A percentile compares a stretch with the other conserved stretches of the same genome.
These are phyloP conservation scores for Camponotus floridanus DNA, from an alignment of 1,140 invertebrate species.

Conservation along the genomic window DNA sequence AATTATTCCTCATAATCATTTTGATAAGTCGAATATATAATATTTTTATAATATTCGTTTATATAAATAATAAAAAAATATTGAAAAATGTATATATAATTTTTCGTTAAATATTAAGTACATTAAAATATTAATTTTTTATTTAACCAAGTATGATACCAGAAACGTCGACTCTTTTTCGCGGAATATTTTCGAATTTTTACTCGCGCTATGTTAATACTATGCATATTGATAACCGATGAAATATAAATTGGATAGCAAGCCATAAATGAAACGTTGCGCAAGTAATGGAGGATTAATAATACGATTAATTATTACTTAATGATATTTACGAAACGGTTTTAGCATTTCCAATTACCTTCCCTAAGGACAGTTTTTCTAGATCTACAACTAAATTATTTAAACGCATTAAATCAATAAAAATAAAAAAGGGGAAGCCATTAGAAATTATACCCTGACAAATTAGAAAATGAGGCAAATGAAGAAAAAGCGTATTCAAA, in stretches of 20 bases:
- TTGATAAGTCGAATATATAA: no score
- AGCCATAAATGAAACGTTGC: neutral
- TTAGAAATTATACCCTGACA: neutral
- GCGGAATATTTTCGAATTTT: neutral
- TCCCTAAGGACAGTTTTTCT: neutral
- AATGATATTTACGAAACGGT: neutral
- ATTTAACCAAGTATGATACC: neutral
- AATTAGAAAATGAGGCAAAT: neutral
- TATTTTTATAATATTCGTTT: no score
- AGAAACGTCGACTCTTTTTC: neutral
- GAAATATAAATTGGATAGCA: neutral
- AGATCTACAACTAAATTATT: neutral
- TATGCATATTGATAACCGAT: neutral
- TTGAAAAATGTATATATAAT: neutral
- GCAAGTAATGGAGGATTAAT: neutral
- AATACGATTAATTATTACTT: slow-evolving; percentile 13
- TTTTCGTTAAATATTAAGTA: neutral
- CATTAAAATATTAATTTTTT: neutral
- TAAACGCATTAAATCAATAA: neutral
- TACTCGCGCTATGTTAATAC: neutral
- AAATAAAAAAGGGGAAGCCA: neutral
- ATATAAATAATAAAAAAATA: neutral
- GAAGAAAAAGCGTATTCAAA: neutral
- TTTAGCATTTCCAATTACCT: neutral
- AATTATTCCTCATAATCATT: no score